Evolutionary conservation across 2,797 vertebrate genomes (phyloP), one percentile per base, ranked within the genome.

Genomic region (Oophaga sylvatica): DNA sequence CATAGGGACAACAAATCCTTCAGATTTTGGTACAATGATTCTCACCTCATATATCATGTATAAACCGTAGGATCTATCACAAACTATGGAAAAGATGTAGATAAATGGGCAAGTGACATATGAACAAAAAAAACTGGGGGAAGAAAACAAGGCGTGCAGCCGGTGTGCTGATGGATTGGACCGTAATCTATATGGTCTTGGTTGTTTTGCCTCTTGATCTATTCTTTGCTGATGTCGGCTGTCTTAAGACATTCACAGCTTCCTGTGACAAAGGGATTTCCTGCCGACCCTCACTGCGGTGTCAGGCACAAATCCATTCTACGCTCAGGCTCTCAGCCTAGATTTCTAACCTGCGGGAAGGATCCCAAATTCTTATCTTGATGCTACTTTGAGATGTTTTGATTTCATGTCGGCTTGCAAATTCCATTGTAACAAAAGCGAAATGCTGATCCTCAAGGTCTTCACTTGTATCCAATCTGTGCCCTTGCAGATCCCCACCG

Each of bases 231-330:
- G 48, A 53, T 11, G 8, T 13, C 57, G 16, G 15, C 56, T 41
- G 12, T 57, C 29, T 87, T 70, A 63, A 71, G 48, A 70, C 20
- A 6, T 83, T 7, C n/a, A n/a, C 78, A 75, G 85, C 73, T 83
- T 87, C 86, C 86, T 78, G 73, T 65, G 62, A 71, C 22, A 31
- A 31, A 80, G 81, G 35, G 35, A 63, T 88, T 84, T 84, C 87
- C 81, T 88, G 62, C 22, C 48, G 56, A 19, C 35, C 53, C 29
- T 48, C 60, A 73, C 57, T 84, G 67, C 19, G 31, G 19, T 63
- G n/a, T 80, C 26, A 78, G 60, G 13, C 53, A 16, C 67, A 78
- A 80, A 60, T 12, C 1, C 20, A 15, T 65, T 73, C 29, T 31
- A 2, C 10, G 4, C 60, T 35, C 59, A 22, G 53, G 19, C 8